These are phyloP conservation scores for Python bivittatus DNA, from an alignment of 2,113 vertebrate species.

Conservation along the genomic window DNA sequence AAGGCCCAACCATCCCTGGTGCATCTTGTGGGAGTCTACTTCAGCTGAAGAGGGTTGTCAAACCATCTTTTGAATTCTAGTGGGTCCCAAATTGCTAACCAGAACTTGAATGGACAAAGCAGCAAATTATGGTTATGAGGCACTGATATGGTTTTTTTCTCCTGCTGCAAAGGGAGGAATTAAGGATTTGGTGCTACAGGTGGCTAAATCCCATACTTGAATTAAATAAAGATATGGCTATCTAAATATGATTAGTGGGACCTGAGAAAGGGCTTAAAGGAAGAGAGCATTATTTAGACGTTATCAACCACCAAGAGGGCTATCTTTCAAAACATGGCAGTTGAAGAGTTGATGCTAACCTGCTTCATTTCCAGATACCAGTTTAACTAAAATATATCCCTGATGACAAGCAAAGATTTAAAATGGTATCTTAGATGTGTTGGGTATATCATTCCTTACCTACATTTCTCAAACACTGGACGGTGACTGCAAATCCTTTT, in stretches of 20 bases:
- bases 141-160: neutral
- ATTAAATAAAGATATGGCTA: neutral
- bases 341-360: neutral
- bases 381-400: neutral
- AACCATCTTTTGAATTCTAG: neutral
- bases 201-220: neutral
- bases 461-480: conserved; percentile 89
- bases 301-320: neutral
- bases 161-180: neutral
- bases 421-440: conserved; percentile 26
- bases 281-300: neutral
- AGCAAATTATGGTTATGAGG: neutral
- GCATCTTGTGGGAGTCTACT: neutral
- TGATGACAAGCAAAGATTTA: neutral
- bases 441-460: conserved; percentile 79
- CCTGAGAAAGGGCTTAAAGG: neutral
- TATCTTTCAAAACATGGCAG: neutral
- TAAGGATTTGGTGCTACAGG: neutral
- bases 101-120: neutral
- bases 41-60: neutral
- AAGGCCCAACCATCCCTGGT: neutral
- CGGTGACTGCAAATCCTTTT: conserved; percentile 91
- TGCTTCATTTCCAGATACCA: neutral
- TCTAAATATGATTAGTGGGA: neutral
- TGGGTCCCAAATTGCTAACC: neutral